Evolutionary conservation across 1,140 invertebrate species (phyloP), one percentile per base, ranked within the genome.

Genomic region (Mercenaria mercenaria): DNA sequence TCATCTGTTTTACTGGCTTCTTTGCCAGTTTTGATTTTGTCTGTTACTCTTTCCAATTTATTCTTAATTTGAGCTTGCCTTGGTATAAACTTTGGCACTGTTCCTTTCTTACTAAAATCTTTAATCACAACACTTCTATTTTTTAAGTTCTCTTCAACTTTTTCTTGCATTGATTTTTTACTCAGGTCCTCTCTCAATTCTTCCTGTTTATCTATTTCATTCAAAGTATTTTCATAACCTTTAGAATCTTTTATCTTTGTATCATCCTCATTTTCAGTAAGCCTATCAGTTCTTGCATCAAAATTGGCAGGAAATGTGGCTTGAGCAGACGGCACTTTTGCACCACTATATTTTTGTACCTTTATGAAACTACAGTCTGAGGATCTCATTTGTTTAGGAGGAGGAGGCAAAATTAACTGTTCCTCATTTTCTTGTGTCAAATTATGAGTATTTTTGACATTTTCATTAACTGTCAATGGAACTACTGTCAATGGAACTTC

Each of bases 51-150:
- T 43, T 88, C 90, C 34, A 56, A 8, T 59, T 52, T 90, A 74
- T 43, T 52, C 59, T 84, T 91, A 43, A 83, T 89, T 26, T 84
- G 34, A 15, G 92, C 91, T 80, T 95, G 94, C 47, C 94, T 83
- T n/a, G 94, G 94, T 29, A 95, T 88, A 92, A 95, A 95, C 64
- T 84, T 92, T n/a, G 93, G 93, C 29, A 88, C 72, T 20, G 91
- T 26, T 11, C 81, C 85, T 23, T 56, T 64, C 47, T 92, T 91
- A 52, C 89, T 92, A 64, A 91, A 93, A 37, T 92, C 69, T 86
- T 90, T 92, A 3, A 94, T 89, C 23, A 94, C 74, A 41, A 94
- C 23, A 56, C 69, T 43, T 80, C 52, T 50, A 64, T 77, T 77
- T 81, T 84, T 79, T 47, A 88, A 47, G n/a, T 82, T 59, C 29